These are phyloP conservation scores for Dromius quadrimaculatus DNA, from an alignment of 2,888 invertebrate species.

Conservation along the genomic window DNA sequence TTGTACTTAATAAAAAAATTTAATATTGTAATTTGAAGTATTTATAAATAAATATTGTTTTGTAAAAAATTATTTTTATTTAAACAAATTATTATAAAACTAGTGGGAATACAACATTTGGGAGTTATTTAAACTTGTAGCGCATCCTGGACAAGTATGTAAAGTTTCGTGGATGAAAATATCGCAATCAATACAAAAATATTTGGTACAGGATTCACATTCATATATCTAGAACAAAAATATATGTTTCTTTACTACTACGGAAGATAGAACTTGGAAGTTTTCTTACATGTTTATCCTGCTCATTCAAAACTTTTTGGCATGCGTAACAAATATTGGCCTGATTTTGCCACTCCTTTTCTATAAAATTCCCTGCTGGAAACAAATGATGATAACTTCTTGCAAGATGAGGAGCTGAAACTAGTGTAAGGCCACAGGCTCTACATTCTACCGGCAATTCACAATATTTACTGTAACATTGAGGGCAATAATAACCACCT, in stretches of 20 bases:
- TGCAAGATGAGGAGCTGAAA: conserved; percentile 97
- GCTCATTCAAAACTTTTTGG: conserved; percentile 74
- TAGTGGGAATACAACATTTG: conserved; percentile 56
- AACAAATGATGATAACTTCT: conserved; percentile 98
- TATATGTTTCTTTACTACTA: conserved; percentile 27
- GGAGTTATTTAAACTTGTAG: conserved; percentile 73
- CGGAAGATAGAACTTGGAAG: background rate
- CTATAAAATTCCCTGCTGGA: conserved; percentile 88
- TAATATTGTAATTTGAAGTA: background rate
- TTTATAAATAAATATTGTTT: conserved; percentile 11
- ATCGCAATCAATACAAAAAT: conserved; percentile 96
- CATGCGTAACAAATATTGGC: conserved; percentile 80
- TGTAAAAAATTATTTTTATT: conserved; percentile 16
- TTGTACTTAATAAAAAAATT: background rate
- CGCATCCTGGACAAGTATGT: conserved; percentile 97
- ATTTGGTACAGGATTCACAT: conserved; percentile 82
- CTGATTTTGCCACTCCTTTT: conserved; percentile 74
- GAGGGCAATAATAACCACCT: conserved; percentile 90
- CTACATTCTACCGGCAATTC: conserved; percentile 97
- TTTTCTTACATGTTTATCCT: conserved; percentile 78
- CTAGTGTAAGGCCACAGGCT: conserved; percentile 94
- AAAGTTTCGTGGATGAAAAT: conserved; percentile 92
- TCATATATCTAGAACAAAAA: conserved; percentile 76
- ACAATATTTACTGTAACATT: conserved; percentile 98
- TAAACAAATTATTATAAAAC: conserved; percentile 6